A percentile compares a stretch with the other conserved stretches of the same genome.
Conservation (phyloP, 2,888 invertebrate genomes). For the Agrochola litura region DNA sequence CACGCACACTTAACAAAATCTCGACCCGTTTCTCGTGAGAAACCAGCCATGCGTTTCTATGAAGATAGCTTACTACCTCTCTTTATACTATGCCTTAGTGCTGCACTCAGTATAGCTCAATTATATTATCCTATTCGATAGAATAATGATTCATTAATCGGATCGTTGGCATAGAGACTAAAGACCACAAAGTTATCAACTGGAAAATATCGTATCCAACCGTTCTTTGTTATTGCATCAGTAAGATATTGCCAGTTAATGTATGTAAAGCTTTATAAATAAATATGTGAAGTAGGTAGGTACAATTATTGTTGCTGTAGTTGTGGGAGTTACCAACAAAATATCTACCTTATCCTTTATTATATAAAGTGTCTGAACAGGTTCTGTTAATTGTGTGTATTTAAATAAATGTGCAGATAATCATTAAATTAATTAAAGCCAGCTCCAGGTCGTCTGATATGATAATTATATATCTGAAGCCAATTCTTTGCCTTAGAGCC, state of each 20-base stretch:
- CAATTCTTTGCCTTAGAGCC: neutral
- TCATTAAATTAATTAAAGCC: neutral
- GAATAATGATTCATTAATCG: neutral
- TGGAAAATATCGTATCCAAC: conserved; percentile 2
- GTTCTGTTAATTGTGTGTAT: neutral
- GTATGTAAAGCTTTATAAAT: neutral
- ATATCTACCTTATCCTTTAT: neutral
- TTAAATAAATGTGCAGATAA: conserved; percentile 7
- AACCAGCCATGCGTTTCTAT: too few species aligned
- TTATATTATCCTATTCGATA: neutral
- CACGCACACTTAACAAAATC: too few species aligned
- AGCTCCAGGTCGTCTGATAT: conserved; percentile 1
- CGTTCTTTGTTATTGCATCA: neutral
- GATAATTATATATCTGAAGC: neutral
- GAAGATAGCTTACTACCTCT: too few species aligned
- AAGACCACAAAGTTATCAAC: neutral
- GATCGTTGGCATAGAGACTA: neutral
- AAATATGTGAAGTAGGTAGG: neutral
- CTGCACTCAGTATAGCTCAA: neutral
- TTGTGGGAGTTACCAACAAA: neutral
- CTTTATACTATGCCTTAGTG: too few species aligned
- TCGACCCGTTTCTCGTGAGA: too few species aligned
- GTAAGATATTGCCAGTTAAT: neutral
- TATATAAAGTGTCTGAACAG: neutral
- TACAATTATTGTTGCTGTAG: neutral